phyloP scores from a whole-genome alignment of 2,888 invertebrate species.

The Mactromeris polynyma region DNA sequence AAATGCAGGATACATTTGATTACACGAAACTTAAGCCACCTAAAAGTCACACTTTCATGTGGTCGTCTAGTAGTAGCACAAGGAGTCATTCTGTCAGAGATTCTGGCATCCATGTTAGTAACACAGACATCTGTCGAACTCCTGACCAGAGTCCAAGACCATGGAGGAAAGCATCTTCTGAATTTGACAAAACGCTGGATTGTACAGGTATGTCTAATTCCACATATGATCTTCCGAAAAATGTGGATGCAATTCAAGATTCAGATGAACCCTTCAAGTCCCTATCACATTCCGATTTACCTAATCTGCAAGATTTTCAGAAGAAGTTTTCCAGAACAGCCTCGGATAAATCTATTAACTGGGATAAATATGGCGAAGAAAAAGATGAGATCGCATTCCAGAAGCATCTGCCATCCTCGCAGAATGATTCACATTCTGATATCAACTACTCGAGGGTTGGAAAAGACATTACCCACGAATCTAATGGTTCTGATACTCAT shows the following conservation, averaged over 20 bases:
- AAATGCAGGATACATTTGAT: not conserved
- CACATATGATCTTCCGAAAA: not conserved
- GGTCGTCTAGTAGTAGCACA: not conserved
- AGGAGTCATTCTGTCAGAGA: not conserved
- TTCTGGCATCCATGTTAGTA: not conserved
- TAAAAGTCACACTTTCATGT: conserved; percentile 7
- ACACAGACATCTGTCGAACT: not conserved
- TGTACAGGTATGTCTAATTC: not conserved
- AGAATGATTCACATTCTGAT: not conserved
- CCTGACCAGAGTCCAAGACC: not conserved
- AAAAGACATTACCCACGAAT: not conserved
- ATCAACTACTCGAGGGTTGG: not conserved
- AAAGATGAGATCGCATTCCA: not conserved
- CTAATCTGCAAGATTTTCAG: not conserved
- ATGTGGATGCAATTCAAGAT: not conserved
- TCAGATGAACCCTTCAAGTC: not conserved
- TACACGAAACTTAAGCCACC: not conserved
- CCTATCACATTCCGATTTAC: not conserved
- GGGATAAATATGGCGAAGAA: not conserved
- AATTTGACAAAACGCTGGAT: not conserved
- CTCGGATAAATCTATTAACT: not conserved
- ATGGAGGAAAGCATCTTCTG: not conserved
- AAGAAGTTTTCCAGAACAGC: not conserved
- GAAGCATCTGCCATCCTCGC: not conserved
- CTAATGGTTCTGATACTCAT: not conserved